These are phyloP conservation scores for Pardosa pseudoannulata DNA, from an alignment of 2,888 invertebrate species.

Conservation along the genomic window DNA sequence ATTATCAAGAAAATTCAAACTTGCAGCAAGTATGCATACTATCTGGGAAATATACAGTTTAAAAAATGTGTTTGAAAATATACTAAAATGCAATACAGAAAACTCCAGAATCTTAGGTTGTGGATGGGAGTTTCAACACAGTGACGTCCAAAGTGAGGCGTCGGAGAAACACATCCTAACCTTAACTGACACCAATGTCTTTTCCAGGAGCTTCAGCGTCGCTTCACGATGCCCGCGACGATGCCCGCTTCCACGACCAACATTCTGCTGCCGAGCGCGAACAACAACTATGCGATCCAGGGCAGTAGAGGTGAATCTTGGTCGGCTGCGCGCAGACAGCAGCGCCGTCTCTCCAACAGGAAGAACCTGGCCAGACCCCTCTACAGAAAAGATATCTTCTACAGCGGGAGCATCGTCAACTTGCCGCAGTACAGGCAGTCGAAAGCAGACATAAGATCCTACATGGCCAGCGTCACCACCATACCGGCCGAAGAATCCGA, in stretches of 20 bases:
- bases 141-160: no score
- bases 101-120: no score
- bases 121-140: no score
- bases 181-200: no score
- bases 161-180: no score
- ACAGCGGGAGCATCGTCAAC: conserved; percentile 86
- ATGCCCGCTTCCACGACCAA: conserved; percentile 39
- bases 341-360: conserved; percentile 41
- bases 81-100: no score
- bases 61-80: no score
- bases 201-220: conserved; percentile 78
- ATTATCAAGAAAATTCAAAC: no score
- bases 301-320: conserved; percentile 60
- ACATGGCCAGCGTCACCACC: conserved; percentile 93
- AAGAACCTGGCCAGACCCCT: conserved; percentile 88
- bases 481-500: conserved; percentile 81
- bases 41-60: no score
- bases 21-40: no score
- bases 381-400: conserved; percentile 91
- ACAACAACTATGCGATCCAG: conserved; percentile 80
- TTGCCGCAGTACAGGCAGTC: conserved; percentile 82
- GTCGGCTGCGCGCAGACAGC: conserved; percentile 34
- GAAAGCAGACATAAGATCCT: conserved; percentile 91
- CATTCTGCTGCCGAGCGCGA: conserved; percentile 34
- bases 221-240: conserved; percentile 78